Conservation (phyloP, 2,888 invertebrate species). For the Ectobius pallidus region DNA sequence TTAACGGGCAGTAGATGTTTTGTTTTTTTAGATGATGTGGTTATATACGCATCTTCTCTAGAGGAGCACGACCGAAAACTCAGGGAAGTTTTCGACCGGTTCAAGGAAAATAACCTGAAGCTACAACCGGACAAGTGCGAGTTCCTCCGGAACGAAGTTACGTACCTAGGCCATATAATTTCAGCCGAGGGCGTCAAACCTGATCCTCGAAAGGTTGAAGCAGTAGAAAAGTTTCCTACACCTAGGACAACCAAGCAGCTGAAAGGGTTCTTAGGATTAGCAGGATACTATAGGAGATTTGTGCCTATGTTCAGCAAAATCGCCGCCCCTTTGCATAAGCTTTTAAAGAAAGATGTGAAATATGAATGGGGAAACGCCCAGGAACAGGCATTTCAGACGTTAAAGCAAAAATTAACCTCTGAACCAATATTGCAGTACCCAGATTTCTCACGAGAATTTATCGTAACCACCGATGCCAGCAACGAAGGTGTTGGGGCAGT, state of each 20-base stretch:
- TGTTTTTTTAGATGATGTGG: neutral
- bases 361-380: neutral
- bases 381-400: too few species aligned
- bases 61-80: neutral
- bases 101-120: conserved; percentile 33
- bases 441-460: too few species aligned
- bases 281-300: too few species aligned
- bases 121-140: conserved; percentile 45
- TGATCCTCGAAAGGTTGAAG: conserved; percentile 45
- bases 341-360: conserved; percentile 11
- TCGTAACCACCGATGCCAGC: neutral
- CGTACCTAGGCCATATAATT: conserved; percentile 42
- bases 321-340: conserved; percentile 47
- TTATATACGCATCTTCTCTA: neutral
- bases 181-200: conserved; percentile 44
- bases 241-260: conserved; percentile 40
- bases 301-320: too few species aligned
- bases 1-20: neutral
- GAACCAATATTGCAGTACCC: too few species aligned
- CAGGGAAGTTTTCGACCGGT: neutral
- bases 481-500: neutral
- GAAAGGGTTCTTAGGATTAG: conserved; percentile 50
- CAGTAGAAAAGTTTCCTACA: too few species aligned
- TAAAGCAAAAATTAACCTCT: too few species aligned
- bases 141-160: conserved; percentile 35